Conservation (phyloP, 92 coral and sea anemone genomes). For the Paragorgia papillata region DNA sequence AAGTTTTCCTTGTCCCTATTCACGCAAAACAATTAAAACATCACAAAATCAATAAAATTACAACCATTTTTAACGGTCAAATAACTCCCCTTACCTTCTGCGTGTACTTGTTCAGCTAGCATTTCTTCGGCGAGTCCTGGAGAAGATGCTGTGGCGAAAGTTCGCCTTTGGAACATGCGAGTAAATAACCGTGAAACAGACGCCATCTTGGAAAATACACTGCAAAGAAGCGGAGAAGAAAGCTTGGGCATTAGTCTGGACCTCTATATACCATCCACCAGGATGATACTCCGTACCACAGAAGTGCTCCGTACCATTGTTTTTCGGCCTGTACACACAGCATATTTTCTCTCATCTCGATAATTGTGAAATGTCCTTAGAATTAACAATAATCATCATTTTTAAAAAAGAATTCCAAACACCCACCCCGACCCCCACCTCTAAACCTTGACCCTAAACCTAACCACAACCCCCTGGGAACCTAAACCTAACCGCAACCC, state of each 20-base stretch:
- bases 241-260: constrained; percentile 25
- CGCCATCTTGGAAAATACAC: constrained; percentile 21
- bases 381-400: no score
- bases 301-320: no score
- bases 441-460: no score
- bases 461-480: no score
- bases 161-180: constrained; percentile 26
- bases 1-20: constrained; percentile 88
- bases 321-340: no score
- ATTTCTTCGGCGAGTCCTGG: constrained; percentile 57
- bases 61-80: neutral
- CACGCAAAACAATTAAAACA: neutral
- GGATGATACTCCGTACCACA: no score
- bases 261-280: no score
- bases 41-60: neutral
- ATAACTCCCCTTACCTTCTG: constrained; percentile 68
- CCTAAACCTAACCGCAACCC: no score
- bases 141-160: constrained; percentile 42
- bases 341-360: no score
- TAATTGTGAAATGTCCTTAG: no score
- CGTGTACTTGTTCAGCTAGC: constrained; percentile 85
- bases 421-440: no score
- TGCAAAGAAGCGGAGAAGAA: neutral
- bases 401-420: no score
- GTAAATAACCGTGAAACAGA: constrained; percentile 16